Base-by-base conservation (phyloP, 2,113 vertebrate species). In the Planiliza haematocheilus region DNA sequence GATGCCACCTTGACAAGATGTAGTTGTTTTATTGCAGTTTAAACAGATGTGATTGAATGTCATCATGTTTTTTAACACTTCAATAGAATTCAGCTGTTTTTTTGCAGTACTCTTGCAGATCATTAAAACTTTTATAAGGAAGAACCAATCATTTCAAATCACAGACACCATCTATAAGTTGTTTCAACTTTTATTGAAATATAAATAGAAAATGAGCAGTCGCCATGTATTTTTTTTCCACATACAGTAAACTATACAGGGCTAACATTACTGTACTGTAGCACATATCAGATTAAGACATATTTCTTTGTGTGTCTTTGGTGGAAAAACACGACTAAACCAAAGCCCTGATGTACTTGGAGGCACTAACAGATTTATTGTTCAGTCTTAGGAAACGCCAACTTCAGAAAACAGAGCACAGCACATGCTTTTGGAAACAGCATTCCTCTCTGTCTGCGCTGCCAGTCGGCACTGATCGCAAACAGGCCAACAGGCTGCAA, bases 301-400 rank as follows among this genome's bases (percentile, higher is more conserved):
- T 46, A 57, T 30, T 3, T 43, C 14, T 16, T 59, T 38, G 17
- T 9, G 2, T 10, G 7, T n/a, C 62, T 10, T 7, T 14, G 3
- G 2, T 51, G 8, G n/a, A 17, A 46, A 45, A 9, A n/a, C 20
- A 30, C 4, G n/a, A 42, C n/a, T 64, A 37, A 52, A 52, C 14
- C 21, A 49, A 56, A 48, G 36, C 39, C 2, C 37, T 30, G 7
- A 14, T 41, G 9, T 38, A 42, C 49, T 7, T 34, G 51, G 51
- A 77, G 17, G 63, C 46, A 60, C 30, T 1, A 17, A 77, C 53
- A 52, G 17, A n/a, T 79, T 82, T 81, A 83, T 74, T 83, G 20
- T 55, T 52, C 24, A 30, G 52, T 58, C 37, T n/a, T 8, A n/a
- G 68, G 14, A 70, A 79, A 74, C 42, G 56, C 37, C 14, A 56